Conservation (phyloP, 2,888 invertebrate genomes). For the Eutolmus rufibarbis region DNA sequence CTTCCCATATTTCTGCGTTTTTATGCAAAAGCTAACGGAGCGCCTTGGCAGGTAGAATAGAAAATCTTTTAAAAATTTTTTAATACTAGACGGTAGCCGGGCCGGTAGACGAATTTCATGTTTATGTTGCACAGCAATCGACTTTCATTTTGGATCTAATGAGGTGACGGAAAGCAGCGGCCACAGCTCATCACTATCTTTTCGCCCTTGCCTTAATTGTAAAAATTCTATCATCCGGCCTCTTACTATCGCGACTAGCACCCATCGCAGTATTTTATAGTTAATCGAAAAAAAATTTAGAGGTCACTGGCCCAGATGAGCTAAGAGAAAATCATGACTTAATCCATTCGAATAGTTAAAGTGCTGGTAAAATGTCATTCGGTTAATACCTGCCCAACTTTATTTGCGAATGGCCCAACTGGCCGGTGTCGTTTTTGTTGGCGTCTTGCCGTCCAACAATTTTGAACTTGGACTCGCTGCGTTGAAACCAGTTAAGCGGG, state of each 20-base stretch:
- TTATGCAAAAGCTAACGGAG: not conserved
- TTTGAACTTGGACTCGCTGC: slow-evolving; percentile 23
- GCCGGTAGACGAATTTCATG: not conserved
- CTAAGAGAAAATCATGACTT: slow-evolving; percentile 10
- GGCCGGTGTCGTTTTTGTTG: not conserved
- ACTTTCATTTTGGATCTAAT: not conserved
- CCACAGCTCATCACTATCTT: not conserved
- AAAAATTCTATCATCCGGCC: not conserved
- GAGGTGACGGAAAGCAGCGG: not conserved
- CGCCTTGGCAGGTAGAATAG: not conserved
- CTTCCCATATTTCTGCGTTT: not conserved
- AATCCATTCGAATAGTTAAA: slow-evolving; percentile 16
- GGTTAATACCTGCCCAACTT: slow-evolving; percentile 12
- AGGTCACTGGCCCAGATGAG: slow-evolving; percentile 30
- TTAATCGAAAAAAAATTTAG: not conserved
- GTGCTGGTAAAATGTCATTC: slow-evolving; percentile 20
- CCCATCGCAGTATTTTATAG: not conserved
- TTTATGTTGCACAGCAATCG: not conserved
- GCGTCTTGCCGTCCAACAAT: not conserved
- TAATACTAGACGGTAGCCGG: not conserved
- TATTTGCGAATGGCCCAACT: not conserved
- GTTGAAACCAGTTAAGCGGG: slow-evolving; percentile 16
- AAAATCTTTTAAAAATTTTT: not conserved
- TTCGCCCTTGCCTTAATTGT: not conserved
- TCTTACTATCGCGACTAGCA: not conserved